These are phyloP conservation scores for Ptychadena robeensis DNA, from an alignment of 2,797 vertebrate genomes.

Conservation along the genomic window DNA sequence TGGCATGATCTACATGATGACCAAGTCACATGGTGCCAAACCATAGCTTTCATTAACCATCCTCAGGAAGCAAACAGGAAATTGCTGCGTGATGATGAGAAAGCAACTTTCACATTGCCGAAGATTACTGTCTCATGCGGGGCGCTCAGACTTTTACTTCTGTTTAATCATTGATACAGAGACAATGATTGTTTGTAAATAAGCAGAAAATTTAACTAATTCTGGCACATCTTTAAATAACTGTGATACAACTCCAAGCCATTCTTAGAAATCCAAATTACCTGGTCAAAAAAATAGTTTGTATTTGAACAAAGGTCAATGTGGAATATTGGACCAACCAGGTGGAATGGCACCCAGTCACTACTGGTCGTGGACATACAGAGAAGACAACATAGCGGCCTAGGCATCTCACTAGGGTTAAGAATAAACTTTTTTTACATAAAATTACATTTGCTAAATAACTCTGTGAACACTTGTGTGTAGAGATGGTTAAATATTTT, in stretches of 20 bases:
- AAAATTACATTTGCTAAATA: too few relatives aligned
- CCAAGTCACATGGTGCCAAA: constrained; percentile 8
- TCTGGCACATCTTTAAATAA: background rate
- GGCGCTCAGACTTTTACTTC: background rate
- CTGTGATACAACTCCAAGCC: background rate
- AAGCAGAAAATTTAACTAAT: background rate
- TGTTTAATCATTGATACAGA: constrained; percentile 34
- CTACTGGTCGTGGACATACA: too few relatives aligned
- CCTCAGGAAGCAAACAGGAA: background rate
- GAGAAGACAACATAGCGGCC: too few relatives aligned
- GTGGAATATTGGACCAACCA: too few relatives aligned
- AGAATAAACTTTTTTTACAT: too few relatives aligned
- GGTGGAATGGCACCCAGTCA: too few relatives aligned
- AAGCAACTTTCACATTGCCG: constrained; percentile 14
- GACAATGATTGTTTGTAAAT: constrained; percentile 2
- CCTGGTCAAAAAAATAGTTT: background rate
- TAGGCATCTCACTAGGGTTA: too few relatives aligned
- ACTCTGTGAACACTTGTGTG: too few relatives aligned
- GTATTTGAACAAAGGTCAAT: too few relatives aligned
- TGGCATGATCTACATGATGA: background rate
- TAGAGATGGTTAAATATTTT: too few relatives aligned
- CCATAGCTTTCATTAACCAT: background rate
- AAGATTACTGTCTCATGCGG: background rate
- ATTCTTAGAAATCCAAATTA: background rate
- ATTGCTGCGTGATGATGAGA: constrained; percentile 33